Evolutionary conservation across 2,888 invertebrate species (phyloP).

Genomic region (Exocentrus adspersus): DNA sequence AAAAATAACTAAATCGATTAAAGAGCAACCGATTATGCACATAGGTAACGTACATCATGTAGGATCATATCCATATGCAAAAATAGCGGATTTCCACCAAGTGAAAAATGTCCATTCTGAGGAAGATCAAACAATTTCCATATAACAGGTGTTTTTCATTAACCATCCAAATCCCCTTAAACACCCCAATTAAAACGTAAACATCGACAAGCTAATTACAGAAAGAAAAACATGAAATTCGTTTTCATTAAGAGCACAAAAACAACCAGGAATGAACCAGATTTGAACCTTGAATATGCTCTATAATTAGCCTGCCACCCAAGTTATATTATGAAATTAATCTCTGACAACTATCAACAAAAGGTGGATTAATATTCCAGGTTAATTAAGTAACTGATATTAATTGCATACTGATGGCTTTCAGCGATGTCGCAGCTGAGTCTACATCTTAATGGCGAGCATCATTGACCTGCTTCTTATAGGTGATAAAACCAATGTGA

Average conservation of each 20-base stretch:
- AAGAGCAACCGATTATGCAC: too few relatives aligned
- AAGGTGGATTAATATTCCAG: conserved; percentile 2
- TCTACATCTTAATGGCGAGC: neutral
- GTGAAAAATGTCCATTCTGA: too few relatives aligned
- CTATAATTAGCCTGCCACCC: conserved; percentile 2
- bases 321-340: conserved; percentile 5
- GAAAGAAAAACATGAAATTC: neutral
- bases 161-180: too few relatives aligned
- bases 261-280: neutral
- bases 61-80: too few relatives aligned
- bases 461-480: neutral
- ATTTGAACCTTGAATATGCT: neutral
- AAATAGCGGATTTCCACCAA: too few relatives aligned
- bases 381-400: conserved; percentile 5
- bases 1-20: too few relatives aligned
- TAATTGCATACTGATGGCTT: neutral
- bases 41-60: too few relatives aligned
- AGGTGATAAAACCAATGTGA: too few relatives aligned
- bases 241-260: neutral
- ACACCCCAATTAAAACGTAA: neutral
- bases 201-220: neutral
- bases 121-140: too few relatives aligned
- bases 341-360: conserved; percentile 9
- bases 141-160: too few relatives aligned
- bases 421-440: neutral